These are phyloP conservation scores for Cryptoprocta ferox DNA, from an alignment of 2,797 vertebrate genomes.

Conservation along the genomic window DNA sequence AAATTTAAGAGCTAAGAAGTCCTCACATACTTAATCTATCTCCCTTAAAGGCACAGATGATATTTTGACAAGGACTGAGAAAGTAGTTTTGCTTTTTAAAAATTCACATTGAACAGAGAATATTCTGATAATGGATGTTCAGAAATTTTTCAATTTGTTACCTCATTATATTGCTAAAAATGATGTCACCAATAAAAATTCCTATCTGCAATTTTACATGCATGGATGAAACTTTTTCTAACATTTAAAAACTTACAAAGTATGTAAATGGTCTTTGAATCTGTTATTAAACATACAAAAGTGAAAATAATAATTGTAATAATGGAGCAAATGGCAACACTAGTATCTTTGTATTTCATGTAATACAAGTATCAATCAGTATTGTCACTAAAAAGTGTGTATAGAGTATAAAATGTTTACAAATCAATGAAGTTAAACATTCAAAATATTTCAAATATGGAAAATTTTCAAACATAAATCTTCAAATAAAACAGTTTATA, in stretches of 20 bases:
- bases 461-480: background rate
- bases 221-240: background rate
- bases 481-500: background rate
- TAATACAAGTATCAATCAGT: background rate
- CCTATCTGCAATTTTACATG: background rate
- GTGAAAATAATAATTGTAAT: background rate
- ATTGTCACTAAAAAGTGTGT: background rate
- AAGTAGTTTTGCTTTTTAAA: background rate
- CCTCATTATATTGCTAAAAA: background rate
- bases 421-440: background rate
- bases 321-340: background rate
- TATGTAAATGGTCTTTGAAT: background rate
- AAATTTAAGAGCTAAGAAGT: background rate
- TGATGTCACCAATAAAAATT: background rate
- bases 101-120: background rate
- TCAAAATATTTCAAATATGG: background rate
- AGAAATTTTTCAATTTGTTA: background rate
- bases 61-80: background rate
- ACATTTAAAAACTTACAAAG: background rate
- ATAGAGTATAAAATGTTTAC: background rate
- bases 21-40: background rate
- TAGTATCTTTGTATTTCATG: background rate
- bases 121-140: background rate
- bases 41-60: background rate
- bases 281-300: slow-evolving; percentile 1